Base-by-base conservation (phyloP, 53 echinoderm and acorn worm genomes). In the Crossaster papposus region DNA sequence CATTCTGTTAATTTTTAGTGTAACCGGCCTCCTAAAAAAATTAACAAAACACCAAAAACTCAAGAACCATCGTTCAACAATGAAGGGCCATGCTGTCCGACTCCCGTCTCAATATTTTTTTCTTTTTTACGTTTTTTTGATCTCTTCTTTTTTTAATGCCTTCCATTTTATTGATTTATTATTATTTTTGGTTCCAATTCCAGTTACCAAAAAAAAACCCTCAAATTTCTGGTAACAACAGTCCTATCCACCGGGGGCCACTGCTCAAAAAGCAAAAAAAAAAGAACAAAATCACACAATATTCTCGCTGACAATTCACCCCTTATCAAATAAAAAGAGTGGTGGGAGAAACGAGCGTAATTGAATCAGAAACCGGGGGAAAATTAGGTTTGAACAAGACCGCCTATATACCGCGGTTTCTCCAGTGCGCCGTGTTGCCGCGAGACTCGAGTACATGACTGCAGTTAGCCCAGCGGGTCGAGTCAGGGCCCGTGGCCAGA, bases 311-410 rank as follows among this genome's bases (percentile, higher is more conserved):
- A 52, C 84, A 68, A 71, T 26, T 30, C 84, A 70, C 72, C 84
- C 84, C 54, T 84, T 72, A 84, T 72, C 84, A 71, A 84, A 84
- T 84, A 70, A 84, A 51, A 84, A 51, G 44, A 44, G 51, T 73
- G 33, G 74, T 32, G 35, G 82, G 14, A 23, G 15, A 82, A 82
- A n/a, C 2, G 82, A 65, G 65, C 78, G 36, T 84, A 84, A 84
- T 84, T 65, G 65, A 84, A 84, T 84, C 50, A 84, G n/a, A 15
- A 58, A 23, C 18, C 22, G 65, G 65, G 62, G 33, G 44, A 36
- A 65, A 83, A 84, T 84, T 84, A 31, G 73, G 84, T 84, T 84
- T 72, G 84, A 70, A 51, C 71, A 38, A 53, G 84, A 26, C 53
- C 32, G 44, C n/a, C n/a, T n/a, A n/a, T n/a, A n/a, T 3, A 17